Conservation (phyloP, 1,140 invertebrate genomes). For the Drosophila pandora region DNA sequence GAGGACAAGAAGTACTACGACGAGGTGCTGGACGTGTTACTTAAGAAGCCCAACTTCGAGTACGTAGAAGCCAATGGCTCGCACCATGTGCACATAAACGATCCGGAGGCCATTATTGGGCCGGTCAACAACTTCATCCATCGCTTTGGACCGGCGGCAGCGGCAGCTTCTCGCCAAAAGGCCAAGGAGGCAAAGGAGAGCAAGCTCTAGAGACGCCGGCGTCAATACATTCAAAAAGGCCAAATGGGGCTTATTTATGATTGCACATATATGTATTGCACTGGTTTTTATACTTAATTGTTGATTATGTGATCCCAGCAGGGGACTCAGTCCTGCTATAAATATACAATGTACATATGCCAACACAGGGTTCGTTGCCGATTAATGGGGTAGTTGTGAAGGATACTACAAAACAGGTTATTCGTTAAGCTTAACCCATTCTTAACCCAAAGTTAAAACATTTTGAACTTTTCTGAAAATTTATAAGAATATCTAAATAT, state of each 20-base stretch:
- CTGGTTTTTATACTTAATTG: slow-evolving; percentile 63
- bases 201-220: slow-evolving; percentile 51
- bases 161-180: slow-evolving; percentile 55
- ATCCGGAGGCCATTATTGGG: slow-evolving; percentile 86
- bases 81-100: slow-evolving; percentile 91
- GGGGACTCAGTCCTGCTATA: slow-evolving; percentile 35
- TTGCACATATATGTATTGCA: slow-evolving; percentile 26
- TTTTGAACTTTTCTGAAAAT: neutral
- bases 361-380: slow-evolving; percentile 37
- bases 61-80: slow-evolving; percentile 87
- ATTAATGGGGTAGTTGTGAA: slow-evolving; percentile 51
- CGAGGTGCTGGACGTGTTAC: slow-evolving; percentile 85
- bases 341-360: slow-evolving; percentile 51
- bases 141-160: slow-evolving; percentile 70
- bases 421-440: slow-evolving; percentile 18
- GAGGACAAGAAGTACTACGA: slow-evolving; percentile 85
- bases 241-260: slow-evolving; percentile 57
- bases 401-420: slow-evolving; percentile 68
- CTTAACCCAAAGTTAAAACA: neutral
- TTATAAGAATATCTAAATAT: neutral
- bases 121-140: slow-evolving; percentile 86
- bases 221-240: slow-evolving; percentile 10
- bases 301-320: slow-evolving; percentile 57
- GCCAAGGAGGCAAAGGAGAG: slow-evolving; percentile 66
- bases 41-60: slow-evolving; percentile 86